These are phyloP conservation scores for Venustaconcha ellipsiformis DNA, from an alignment of 1,140 invertebrate genomes.

Conservation along the genomic window DNA sequence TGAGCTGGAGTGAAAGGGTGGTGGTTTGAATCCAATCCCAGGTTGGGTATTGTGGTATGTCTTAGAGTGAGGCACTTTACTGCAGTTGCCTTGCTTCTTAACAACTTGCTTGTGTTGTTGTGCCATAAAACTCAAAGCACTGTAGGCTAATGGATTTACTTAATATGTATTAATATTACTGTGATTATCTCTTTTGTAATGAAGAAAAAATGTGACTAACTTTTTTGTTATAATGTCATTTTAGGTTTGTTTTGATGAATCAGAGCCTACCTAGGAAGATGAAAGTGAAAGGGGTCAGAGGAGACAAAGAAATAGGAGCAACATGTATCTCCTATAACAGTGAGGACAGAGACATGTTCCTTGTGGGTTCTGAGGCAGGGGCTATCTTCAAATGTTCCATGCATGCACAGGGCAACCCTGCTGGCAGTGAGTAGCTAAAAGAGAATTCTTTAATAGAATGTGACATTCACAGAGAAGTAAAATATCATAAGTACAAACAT, in stretches of 20 bases:
- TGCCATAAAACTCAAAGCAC: too few relatives aligned
- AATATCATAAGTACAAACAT: too few relatives aligned
- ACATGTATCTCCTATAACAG: slow-evolving; percentile 63
- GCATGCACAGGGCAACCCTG: slow-evolving; percentile 56
- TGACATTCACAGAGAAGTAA: too few relatives aligned
- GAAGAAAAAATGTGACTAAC: background rate
- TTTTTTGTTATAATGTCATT: slow-evolving; percentile 8
- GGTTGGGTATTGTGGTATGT: too few relatives aligned
- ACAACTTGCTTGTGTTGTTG: too few relatives aligned
- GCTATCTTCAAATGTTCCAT: slow-evolving; percentile 66
- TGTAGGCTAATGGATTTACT: too few relatives aligned
- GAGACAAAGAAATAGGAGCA: slow-evolving; percentile 63
- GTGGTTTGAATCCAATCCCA: too few relatives aligned
- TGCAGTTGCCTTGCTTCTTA: too few relatives aligned
- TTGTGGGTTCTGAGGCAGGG: slow-evolving; percentile 66
- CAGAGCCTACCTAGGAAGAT: slow-evolving; percentile 59
- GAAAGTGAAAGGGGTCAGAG: slow-evolving; percentile 53
- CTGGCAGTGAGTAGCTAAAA: slow-evolving; percentile 54
- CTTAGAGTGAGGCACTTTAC: too few relatives aligned
- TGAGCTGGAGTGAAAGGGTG: too few relatives aligned
- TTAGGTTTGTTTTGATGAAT: slow-evolving; percentile 63
- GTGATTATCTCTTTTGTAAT: background rate
- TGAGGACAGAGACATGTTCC: slow-evolving; percentile 62
- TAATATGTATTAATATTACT: too few relatives aligned
- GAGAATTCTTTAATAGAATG: too few relatives aligned